A percentile compares a stretch with the other conserved stretches of the same genome.
Conservation (phyloP, 2,888 invertebrate species). For the Trichacis sp. region DNA sequence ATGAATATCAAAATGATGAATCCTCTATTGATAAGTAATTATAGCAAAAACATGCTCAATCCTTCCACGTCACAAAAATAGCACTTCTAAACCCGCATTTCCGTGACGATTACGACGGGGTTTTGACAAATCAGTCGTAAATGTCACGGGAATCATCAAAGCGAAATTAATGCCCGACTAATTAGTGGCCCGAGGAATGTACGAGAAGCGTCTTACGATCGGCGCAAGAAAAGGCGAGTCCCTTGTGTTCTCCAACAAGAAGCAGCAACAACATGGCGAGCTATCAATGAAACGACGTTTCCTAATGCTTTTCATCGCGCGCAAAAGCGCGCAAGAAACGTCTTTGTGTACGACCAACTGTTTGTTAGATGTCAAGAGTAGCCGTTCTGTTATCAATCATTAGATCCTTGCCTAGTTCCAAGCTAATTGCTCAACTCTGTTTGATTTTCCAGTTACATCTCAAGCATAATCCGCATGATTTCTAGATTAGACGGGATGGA, state of each 20-base stretch:
- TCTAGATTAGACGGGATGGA: not conserved
- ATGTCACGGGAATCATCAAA: conserved; percentile 26
- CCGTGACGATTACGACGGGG: not conserved
- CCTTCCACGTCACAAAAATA: no score
- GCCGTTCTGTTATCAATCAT: conserved; percentile 31
- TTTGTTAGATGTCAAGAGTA: conserved; percentile 18
- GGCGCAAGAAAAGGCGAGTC: conserved; percentile 1
- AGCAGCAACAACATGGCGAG: conserved; percentile 1
- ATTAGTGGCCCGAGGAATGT: conserved; percentile 17
- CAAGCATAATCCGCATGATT: conserved; percentile 2
- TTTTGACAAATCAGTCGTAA: conserved; percentile 4
- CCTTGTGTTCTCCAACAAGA: conserved; percentile 3
- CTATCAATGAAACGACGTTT: conserved; percentile 14
- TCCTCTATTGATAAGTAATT: no score
- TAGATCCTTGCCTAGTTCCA: conserved; percentile 23
- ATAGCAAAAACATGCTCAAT: no score
- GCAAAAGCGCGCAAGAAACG: conserved; percentile 15
- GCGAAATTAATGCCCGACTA: conserved; percentile 35
- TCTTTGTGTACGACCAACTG: conserved; percentile 23
- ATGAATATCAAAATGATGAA: no score
- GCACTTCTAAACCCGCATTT: no score
- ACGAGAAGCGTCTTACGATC: not conserved
- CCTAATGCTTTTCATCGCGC: conserved; percentile 3
- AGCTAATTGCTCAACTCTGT: conserved; percentile 22
- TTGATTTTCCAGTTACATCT: conserved; percentile 9